These are phyloP conservation scores for Gandaritis pyraliata DNA, from an alignment of 2,888 invertebrate species.

Conservation along the genomic window DNA sequence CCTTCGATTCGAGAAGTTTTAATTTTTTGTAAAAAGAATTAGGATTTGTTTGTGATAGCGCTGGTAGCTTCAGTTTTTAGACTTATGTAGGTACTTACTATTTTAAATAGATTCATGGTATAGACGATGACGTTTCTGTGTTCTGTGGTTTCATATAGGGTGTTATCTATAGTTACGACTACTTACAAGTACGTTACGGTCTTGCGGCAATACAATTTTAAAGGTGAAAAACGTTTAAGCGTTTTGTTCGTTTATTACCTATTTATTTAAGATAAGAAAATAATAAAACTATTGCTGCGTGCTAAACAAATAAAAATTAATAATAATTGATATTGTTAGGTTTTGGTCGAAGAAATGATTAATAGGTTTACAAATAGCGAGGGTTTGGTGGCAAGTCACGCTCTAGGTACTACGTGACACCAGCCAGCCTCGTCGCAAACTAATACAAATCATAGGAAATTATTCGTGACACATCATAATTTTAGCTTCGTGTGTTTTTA, in stretches of 20 bases:
- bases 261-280: too few species aligned
- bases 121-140: too few species aligned
- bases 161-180: too few species aligned
- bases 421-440: conserved; percentile 28
- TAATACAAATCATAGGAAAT: conserved; percentile 5
- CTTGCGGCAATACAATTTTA: too few species aligned
- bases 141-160: too few species aligned
- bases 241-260: too few species aligned
- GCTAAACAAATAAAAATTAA: not conserved
- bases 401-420: conserved; percentile 71
- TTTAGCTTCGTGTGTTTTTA: not conserved
- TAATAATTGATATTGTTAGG: conserved; percentile 9
- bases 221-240: too few species aligned
- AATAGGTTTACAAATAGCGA: conserved; percentile 69
- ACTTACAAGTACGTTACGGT: too few species aligned
- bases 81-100: too few species aligned
- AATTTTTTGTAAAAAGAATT: conserved; percentile 2
- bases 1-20: conserved; percentile 35
- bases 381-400: conserved; percentile 64
- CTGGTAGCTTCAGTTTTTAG: not conserved
- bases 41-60: not conserved
- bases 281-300: not conserved
- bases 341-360: conserved; percentile 66
- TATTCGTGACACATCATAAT: conserved; percentile 7
- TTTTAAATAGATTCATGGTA: too few species aligned